phyloP scores from a whole-genome alignment of 2,888 invertebrate species.

The Hemaris fuciformis region DNA sequence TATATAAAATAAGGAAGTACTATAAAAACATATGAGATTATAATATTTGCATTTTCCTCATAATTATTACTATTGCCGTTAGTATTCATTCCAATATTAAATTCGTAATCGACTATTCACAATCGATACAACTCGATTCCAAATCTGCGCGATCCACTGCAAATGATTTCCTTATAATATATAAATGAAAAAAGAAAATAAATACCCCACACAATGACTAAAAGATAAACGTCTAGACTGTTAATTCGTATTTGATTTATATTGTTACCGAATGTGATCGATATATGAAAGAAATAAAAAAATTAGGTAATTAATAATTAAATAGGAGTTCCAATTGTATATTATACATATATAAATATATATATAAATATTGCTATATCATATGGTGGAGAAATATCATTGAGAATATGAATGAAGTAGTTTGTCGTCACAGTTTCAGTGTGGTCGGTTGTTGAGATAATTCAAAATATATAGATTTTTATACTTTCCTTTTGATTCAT shows the following conservation, averaged over 20 bases:
- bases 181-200: constrained; percentile 25
- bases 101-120: neutral
- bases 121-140: neutral
- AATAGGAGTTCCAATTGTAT: constrained; percentile 81
- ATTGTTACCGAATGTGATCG: constrained; percentile 79
- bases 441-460: neutral
- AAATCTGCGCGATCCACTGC: constrained; percentile 18
- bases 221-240: constrained; percentile 51
- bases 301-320: constrained; percentile 77
- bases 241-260: constrained; percentile 54
- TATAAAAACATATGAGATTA: neutral
- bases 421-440: neutral
- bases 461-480: neutral
- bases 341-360: constrained; percentile 66
- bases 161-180: constrained; percentile 20
- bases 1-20: neutral
- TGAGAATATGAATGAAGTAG: neutral
- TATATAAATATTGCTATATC: constrained; percentile 42
- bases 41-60: neutral
- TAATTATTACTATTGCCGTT: neutral
- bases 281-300: constrained; percentile 48
- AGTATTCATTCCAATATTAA: neutral
- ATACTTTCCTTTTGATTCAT: neutral
- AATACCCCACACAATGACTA: constrained; percentile 17
- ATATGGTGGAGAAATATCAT: constrained; percentile 12